phyloP scores from a whole-genome alignment of 2,113 vertebrate species.

The Cricetomys ansorgei region DNA sequence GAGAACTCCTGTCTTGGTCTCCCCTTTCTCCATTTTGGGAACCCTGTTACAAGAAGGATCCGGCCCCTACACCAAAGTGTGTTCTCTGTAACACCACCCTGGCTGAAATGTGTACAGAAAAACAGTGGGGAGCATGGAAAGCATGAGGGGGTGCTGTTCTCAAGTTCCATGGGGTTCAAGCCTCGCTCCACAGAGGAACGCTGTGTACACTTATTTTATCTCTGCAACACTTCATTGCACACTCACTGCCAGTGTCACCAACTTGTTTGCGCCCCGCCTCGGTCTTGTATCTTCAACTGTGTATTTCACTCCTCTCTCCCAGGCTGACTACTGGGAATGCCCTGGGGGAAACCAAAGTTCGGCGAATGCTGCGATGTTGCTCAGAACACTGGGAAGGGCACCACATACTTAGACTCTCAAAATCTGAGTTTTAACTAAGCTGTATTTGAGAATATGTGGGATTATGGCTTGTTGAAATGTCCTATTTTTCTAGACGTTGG shows the following conservation, averaged over 20 bases:
- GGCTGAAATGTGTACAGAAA: neutral
- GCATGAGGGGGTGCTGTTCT: neutral
- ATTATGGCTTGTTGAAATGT: neutral
- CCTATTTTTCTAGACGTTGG: neutral
- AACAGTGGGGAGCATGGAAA: neutral
- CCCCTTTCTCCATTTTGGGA: neutral
- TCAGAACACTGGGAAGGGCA: neutral
- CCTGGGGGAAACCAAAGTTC: neutral
- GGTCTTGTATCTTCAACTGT: neutral
- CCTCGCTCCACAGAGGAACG: neutral
- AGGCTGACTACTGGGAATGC: neutral
- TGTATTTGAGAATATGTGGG: neutral
- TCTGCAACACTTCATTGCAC: neutral
- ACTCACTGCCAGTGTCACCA: neutral
- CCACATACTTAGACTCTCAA: neutral
- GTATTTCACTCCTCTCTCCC: neutral
- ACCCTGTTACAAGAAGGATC: neutral
- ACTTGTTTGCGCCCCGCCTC: neutral
- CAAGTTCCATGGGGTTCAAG: neutral
- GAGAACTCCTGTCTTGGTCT: slow-evolving; percentile 15
- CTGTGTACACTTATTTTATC: neutral
- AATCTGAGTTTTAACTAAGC: neutral
- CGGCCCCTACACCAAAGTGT: neutral
- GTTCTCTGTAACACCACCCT: neutral
- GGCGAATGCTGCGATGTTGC: neutral